These are phyloP conservation scores for Acanthopleura granulata DNA, from an alignment of 2,888 invertebrate species.

Conservation along the genomic window DNA sequence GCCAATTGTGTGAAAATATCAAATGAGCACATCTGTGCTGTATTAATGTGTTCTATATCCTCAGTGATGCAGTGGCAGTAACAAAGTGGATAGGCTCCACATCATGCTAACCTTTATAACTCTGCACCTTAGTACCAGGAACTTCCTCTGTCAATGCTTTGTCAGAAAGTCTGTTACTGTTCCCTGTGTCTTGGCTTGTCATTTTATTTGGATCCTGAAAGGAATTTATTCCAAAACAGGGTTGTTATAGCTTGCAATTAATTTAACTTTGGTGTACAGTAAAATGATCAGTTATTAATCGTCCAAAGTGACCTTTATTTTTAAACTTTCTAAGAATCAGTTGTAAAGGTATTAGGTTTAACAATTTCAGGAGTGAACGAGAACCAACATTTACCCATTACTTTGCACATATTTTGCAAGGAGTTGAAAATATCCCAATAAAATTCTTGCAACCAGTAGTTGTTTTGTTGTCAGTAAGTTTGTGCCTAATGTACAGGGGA, in stretches of 20 bases:
- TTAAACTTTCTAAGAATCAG: constrained; percentile 1
- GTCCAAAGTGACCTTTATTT: constrained; percentile 16
- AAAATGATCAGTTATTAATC: not conserved
- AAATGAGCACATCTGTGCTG: too few relatives aligned
- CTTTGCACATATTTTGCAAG: constrained; percentile 8
- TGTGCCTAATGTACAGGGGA: too few relatives aligned
- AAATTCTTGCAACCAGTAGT: not conserved
- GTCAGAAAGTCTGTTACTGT: too few relatives aligned
- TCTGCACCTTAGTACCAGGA: too few relatives aligned
- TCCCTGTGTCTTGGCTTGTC: too few relatives aligned
- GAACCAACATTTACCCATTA: constrained; percentile 2
- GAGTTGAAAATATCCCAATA: not conserved
- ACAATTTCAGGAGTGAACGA: not conserved
- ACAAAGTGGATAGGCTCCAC: too few relatives aligned
- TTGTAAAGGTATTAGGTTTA: not conserved
- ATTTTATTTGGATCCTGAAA: not conserved
- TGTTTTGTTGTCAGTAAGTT: too few relatives aligned
- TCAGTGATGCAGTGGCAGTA: too few relatives aligned
- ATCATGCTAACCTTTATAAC: too few relatives aligned
- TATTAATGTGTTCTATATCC: too few relatives aligned
- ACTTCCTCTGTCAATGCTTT: too few relatives aligned
- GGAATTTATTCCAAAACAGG: not conserved
- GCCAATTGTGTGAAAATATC: too few relatives aligned
- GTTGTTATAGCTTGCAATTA: constrained; percentile 5
- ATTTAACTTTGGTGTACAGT: constrained; percentile 2